Conservation (phyloP, 1,140 invertebrate genomes). For the Drosophila grimshawi region DNA sequence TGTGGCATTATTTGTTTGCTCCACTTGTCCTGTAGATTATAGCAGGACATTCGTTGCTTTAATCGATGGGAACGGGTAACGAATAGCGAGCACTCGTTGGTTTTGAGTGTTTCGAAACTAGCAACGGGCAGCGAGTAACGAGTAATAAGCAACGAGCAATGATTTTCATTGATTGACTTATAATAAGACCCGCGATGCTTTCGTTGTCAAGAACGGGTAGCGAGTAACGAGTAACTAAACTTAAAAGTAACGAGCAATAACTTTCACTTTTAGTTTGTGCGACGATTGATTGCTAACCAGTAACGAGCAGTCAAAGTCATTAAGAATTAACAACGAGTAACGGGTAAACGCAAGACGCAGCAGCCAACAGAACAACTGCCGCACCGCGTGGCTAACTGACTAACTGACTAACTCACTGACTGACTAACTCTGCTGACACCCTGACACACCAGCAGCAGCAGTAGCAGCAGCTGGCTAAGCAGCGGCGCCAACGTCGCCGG, state of each 20-base stretch:
- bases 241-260: not conserved
- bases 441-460: conserved; percentile 21
- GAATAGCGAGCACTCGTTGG: not conserved
- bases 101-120: not conserved
- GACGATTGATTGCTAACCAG: not conserved
- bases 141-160: not conserved
- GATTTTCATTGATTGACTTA: not conserved
- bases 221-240: too few species aligned
- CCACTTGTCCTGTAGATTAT: conserved; percentile 40
- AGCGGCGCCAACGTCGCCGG: conserved; percentile 36
- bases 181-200: too few species aligned
- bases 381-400: conserved; percentile 27
- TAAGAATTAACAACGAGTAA: too few species aligned
- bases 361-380: conserved; percentile 2
- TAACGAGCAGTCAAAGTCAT: not conserved
- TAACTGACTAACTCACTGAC: conserved; percentile 25
- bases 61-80: not conserved
- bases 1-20: conserved; percentile 53
- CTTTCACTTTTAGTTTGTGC: too few species aligned
- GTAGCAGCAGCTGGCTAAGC: not conserved
- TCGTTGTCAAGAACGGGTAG: not conserved
- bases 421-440: conserved; percentile 26
- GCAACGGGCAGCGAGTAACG: not conserved
- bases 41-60: not conserved
- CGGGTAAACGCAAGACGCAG: conserved; percentile 6